phyloP scores from a whole-genome alignment of 1,140 invertebrate species.

The Bactericera cockerelli region DNA sequence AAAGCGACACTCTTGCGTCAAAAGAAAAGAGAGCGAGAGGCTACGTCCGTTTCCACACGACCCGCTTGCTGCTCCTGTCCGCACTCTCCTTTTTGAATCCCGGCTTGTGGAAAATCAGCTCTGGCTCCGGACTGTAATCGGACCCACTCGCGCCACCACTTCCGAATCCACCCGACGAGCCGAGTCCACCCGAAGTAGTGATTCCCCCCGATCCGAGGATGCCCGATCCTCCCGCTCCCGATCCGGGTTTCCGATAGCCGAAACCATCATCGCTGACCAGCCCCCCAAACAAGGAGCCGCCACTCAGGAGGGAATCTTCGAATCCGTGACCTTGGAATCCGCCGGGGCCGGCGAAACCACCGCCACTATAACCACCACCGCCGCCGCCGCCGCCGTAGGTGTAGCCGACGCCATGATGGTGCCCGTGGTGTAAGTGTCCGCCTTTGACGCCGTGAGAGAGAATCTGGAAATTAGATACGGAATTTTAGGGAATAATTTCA shows the following conservation, averaged over 20 bases:
- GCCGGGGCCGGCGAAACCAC: not conserved
- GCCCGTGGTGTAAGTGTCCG: not conserved
- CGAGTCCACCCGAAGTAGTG: too few relatives aligned
- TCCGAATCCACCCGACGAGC: too few relatives aligned
- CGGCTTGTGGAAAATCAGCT: not conserved
- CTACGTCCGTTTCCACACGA: not conserved
- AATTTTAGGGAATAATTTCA: too few relatives aligned
- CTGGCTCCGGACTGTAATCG: slow-evolving; percentile 1
- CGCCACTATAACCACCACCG: too few relatives aligned
- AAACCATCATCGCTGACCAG: not conserved
- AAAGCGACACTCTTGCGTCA: too few relatives aligned
- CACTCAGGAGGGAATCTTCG: not conserved
- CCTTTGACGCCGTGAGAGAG: not conserved
- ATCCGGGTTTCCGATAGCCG: not conserved
- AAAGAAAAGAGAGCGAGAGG: too few relatives aligned
- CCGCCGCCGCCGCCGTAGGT: too few relatives aligned
- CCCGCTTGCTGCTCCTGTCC: not conserved
- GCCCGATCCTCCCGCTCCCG: too few relatives aligned
- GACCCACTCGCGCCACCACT: too few relatives aligned
- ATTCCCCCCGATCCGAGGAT: too few relatives aligned
- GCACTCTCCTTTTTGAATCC: slow-evolving; percentile 2
- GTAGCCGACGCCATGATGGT: too few relatives aligned
- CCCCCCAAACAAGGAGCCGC: not conserved
- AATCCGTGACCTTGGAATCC: not conserved
- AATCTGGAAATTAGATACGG: too few relatives aligned